These are phyloP conservation scores for Setophaga petechia DNA, from an alignment of 2,113 vertebrate genomes.

Conservation along the genomic window DNA sequence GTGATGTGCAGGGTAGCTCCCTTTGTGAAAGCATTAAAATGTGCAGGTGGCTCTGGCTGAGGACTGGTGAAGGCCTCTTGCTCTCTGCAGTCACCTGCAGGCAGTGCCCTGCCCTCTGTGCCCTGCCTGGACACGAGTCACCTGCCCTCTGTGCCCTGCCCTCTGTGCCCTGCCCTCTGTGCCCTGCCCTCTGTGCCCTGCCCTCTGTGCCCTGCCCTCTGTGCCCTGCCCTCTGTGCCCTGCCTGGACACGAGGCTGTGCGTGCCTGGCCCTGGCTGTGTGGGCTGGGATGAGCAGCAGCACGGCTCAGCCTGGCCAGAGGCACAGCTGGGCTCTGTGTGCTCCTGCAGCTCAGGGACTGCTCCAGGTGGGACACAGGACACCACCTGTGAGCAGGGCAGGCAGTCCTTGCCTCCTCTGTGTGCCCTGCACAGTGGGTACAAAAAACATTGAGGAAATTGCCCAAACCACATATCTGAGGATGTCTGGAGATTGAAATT, in stretches of 20 bases:
- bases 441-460: background rate
- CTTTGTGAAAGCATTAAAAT: background rate
- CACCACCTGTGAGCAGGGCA: background rate
- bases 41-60: background rate
- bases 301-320: background rate
- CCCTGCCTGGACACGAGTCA: background rate
- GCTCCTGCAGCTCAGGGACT: background rate
- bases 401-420: background rate
- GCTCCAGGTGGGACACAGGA: rapidly evolving
- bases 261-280: rapidly evolving
- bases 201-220: too few relatives aligned
- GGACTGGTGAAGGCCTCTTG: background rate
- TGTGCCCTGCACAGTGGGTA: background rate
- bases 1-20: background rate
- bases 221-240: too few relatives aligned
- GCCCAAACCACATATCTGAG: background rate
- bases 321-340: background rate
- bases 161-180: background rate
- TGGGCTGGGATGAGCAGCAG: background rate
- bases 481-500: background rate
- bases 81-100: background rate
- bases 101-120: rapidly evolving
- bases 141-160: background rate
- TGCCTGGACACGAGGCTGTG: background rate
- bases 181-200: too few relatives aligned